These are phyloP conservation scores for human (Homo sapiens) DNA, from an alignment of 2,113 vertebrate species.

Conservation along the genomic window DNA sequence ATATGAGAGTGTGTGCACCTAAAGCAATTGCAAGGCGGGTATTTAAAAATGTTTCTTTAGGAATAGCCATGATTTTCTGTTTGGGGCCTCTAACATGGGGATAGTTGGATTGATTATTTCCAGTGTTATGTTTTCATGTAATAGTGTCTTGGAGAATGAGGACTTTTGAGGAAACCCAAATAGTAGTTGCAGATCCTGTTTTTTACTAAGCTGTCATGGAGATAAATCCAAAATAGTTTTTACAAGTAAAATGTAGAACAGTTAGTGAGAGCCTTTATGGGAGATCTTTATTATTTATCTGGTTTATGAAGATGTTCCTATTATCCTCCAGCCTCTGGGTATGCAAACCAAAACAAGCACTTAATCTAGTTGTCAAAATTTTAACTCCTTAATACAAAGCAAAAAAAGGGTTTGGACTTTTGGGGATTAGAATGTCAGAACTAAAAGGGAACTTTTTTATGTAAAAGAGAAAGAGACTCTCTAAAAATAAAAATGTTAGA, in stretches of 20 bases:
- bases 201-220: slow-evolving; percentile 73
- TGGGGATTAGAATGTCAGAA: slow-evolving; percentile 25
- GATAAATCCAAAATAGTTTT: slow-evolving; percentile 81
- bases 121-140: not conserved
- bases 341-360: not conserved
- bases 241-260: slow-evolving; percentile 22
- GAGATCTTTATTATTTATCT: slow-evolving; percentile 48
- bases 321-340: not conserved
- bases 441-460: not conserved
- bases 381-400: slow-evolving; percentile 45
- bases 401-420: not conserved
- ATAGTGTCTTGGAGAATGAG: not conserved
- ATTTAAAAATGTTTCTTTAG: slow-evolving; percentile 22
- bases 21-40: slow-evolving; percentile 19
- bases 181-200: slow-evolving; percentile 68
- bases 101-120: slow-evolving; percentile 4
- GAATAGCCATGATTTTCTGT: slow-evolving; percentile 39
- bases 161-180: slow-evolving; percentile 75
- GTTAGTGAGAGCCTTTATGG: not conserved
- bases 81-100: not conserved
- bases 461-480: not conserved
- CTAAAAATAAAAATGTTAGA: not conserved
- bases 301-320: slow-evolving; percentile 19
- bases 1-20: not conserved
- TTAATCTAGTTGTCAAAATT: slow-evolving; percentile 25